Conservation (phyloP, 2,797 vertebrate species). For the Microchirus variegatus region DNA sequence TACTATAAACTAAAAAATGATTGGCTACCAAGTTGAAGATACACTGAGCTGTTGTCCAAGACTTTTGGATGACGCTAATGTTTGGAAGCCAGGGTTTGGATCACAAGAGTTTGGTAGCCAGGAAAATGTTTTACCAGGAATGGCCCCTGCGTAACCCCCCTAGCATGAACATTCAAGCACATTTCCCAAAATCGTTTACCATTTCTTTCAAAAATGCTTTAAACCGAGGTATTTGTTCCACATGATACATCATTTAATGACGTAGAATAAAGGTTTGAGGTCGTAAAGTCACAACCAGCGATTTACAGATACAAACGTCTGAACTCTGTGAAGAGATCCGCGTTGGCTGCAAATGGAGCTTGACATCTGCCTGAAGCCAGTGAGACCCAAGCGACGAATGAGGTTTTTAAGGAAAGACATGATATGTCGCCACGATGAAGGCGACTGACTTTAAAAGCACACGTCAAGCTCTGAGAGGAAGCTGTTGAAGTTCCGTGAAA, state of each 20-base stretch:
- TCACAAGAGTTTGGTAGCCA: too few relatives aligned
- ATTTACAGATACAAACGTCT: constrained; percentile 40
- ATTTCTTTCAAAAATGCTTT: background rate
- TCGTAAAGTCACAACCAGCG: constrained; percentile 21
- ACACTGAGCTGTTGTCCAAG: too few relatives aligned
- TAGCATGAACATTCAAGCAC: background rate
- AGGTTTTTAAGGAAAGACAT: background rate
- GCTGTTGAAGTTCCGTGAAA: constrained; percentile 61
- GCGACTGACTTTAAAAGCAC: constrained; percentile 51
- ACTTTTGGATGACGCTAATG: too few relatives aligned
- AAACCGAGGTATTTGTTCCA: background rate
- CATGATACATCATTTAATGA: constrained; percentile 42
- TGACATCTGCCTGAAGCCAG: constrained; percentile 66
- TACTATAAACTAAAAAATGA: too few relatives aligned
- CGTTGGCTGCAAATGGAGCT: constrained; percentile 55
- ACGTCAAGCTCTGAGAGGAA: constrained; percentile 66
- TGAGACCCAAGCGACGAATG: constrained; percentile 30
- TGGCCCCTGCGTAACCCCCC: too few relatives aligned
- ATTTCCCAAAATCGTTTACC: constrained; percentile 1
- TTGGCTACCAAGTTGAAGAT: too few relatives aligned
- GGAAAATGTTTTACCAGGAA: too few relatives aligned
- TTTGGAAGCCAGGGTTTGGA: too few relatives aligned
- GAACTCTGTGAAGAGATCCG: constrained; percentile 17
- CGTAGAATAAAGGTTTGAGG: constrained; percentile 8
- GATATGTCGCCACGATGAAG: background rate